Evolutionary conservation across 2,888 invertebrate species (phyloP), one percentile per base, ranked within the genome.

Genomic region (Sycophila texana): DNA sequence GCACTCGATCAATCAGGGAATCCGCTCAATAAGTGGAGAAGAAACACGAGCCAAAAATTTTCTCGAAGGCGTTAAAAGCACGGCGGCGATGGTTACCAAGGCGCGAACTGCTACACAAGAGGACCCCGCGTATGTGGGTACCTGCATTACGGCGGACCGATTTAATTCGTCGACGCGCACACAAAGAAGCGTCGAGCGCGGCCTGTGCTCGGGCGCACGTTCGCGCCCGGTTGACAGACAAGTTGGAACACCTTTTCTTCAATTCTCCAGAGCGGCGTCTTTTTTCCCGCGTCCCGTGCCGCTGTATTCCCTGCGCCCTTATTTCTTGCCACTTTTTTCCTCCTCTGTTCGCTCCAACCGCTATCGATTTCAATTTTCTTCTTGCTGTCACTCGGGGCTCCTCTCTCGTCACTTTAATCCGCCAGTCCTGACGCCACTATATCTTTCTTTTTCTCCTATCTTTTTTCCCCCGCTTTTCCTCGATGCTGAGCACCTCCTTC

Each of bases 161-260:
- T 74, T 78, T 78, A 73, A 78, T 73, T 47, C 47, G 12, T 26
- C 61, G 61, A 58, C 20, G 47, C 67, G 26, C 74, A 63, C 53
- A 72, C 72, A 72, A 60, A 60, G 71, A 71, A 30, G 49, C 49
- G 74, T 57, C 66, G 53, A 60, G 75, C n/a, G 3, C 26, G 26
- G 3, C 26, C 60, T 53, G 22, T 51, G 20, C 71, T 66, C 68
- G 70, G 51, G 2, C 10, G 51, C 22, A 30, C 71, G 39, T 26
- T 53, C 18, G 14, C 20, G 4, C 57, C 4, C 73, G 61, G 65
- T 77, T 75, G 80, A 77, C 81, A 75, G 80, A 79, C 81, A 80
- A 77, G 76, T 73, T 74, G 78, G 58, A 80, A 82, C 81, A 81
- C 80, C 81, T 80, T 73, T 67, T 72, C 73, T 71, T 57, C 74